A percentile compares a stretch with the other conserved stretches of the same genome.
These are phyloP conservation scores for Whitmania pigra DNA, from an alignment of 1,140 invertebrate species.

Conservation along the genomic window DNA sequence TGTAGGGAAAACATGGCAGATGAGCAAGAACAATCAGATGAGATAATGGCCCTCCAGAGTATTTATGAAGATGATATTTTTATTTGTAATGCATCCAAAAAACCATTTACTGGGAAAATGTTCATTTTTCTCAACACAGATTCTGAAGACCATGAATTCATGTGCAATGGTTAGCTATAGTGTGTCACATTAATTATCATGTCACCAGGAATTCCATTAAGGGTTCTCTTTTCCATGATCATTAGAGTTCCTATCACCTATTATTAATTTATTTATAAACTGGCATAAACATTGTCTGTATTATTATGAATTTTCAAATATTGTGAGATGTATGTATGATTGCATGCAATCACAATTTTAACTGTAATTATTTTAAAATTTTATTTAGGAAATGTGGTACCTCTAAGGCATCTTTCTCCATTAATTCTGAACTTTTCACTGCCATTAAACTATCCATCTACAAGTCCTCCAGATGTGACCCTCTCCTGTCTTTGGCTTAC, in stretches of 20 bases:
- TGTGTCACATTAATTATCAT: background rate
- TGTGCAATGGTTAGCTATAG: background rate
- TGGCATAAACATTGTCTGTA: background rate
- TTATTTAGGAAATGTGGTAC: background rate
- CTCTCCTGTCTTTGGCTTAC: conserved; percentile 3
- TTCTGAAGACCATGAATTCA: background rate
- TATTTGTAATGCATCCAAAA: background rate
- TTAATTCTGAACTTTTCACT: background rate
- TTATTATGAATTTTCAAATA: background rate
- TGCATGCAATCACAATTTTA: background rate
- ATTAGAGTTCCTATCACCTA: too few species aligned
- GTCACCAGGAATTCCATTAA: background rate
- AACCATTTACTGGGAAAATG: background rate
- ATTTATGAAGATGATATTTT: background rate
- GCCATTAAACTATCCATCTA: background rate
- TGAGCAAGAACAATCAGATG: conserved; percentile 5
- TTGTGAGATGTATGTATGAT: too few species aligned
- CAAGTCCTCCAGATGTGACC: background rate
- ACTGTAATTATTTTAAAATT: background rate
- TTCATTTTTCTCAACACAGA: too few species aligned
- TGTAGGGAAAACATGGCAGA: background rate
- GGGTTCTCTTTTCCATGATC: too few species aligned
- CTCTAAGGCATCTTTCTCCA: background rate
- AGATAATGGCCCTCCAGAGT: conserved; percentile 4
- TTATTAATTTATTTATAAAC: too few species aligned